These are phyloP conservation scores for Muschampia plurimacula DNA, from an alignment of 2,888 invertebrate genomes.

Conservation along the genomic window DNA sequence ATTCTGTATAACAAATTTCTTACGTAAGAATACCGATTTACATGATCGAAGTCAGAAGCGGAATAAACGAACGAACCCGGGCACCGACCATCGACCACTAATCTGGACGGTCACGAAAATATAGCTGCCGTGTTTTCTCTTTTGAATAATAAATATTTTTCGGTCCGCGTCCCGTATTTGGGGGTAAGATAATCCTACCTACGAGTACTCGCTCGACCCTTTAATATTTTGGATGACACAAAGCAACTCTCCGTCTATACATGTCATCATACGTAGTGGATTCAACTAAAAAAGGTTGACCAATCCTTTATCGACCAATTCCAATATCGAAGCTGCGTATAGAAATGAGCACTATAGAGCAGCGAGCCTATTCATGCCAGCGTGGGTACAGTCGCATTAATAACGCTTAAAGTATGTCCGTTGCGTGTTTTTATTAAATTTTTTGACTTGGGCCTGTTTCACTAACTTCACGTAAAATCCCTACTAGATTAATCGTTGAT, in stretches of 20 bases:
- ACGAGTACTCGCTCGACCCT: constrained; percentile 43
- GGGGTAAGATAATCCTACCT: constrained; percentile 46
- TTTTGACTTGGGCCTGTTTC: constrained; percentile 13
- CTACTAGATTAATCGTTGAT: too few relatives aligned
- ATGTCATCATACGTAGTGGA: constrained; percentile 50
- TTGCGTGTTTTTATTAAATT: constrained; percentile 43
- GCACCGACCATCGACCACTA: constrained; percentile 16
- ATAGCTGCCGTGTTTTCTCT: constrained; percentile 30
- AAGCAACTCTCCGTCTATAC: constrained; percentile 46
- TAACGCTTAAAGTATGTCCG: constrained; percentile 41
- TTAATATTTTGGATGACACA: constrained; percentile 50
- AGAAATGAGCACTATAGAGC: constrained; percentile 62
- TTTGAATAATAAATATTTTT: constrained; percentile 51
- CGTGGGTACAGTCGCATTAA: constrained; percentile 50
- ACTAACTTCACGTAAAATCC: too few relatives aligned
- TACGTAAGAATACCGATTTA: background rate
- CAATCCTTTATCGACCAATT: constrained; percentile 77
- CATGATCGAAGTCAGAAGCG: constrained; percentile 1
- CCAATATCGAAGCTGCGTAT: constrained; percentile 75
- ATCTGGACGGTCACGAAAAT: constrained; percentile 20
- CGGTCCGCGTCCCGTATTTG: constrained; percentile 48
- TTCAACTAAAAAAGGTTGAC: constrained; percentile 71
- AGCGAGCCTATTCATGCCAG: constrained; percentile 63
- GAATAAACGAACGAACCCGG: constrained; percentile 32
- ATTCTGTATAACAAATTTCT: too few relatives aligned